Evolutionary conservation across 64 coral and sea anemone species (phyloP).

Genomic region (Actinia equina): DNA sequence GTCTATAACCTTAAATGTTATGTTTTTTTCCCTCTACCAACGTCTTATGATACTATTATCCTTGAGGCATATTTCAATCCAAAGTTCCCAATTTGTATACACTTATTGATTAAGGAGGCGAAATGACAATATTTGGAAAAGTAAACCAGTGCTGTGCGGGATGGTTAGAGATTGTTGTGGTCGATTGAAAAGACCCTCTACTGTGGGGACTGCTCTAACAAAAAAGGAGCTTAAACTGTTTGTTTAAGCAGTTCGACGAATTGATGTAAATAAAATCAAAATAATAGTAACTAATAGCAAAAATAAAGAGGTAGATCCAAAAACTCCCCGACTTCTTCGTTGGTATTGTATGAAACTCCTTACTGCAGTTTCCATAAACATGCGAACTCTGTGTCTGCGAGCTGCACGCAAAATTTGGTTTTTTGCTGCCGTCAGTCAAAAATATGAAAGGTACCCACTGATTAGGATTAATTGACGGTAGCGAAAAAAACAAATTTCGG

Average conservation of each 20-base stretch:
- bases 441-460: no score
- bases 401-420: no score
- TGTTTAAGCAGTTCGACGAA: background rate
- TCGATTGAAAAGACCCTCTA: background rate
- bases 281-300: background rate
- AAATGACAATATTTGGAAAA: background rate
- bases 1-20: background rate
- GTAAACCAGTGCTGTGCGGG: background rate
- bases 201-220: slow-evolving; percentile 1
- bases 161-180: background rate
- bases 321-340: no score
- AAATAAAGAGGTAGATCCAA: background rate
- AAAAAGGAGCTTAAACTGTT: background rate
- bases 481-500: no score
- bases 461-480: no score
- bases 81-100: background rate
- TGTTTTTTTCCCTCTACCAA: background rate
- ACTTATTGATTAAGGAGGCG: background rate
- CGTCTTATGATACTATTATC: background rate
- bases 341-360: no score
- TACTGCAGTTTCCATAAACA: no score
- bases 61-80: slow-evolving; percentile 4
- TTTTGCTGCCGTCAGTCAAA: no score
- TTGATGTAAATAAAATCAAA: background rate
- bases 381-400: no score